Base-by-base conservation (phyloP, 2,113 vertebrate genomes). In the Cettia cetti region DNA sequence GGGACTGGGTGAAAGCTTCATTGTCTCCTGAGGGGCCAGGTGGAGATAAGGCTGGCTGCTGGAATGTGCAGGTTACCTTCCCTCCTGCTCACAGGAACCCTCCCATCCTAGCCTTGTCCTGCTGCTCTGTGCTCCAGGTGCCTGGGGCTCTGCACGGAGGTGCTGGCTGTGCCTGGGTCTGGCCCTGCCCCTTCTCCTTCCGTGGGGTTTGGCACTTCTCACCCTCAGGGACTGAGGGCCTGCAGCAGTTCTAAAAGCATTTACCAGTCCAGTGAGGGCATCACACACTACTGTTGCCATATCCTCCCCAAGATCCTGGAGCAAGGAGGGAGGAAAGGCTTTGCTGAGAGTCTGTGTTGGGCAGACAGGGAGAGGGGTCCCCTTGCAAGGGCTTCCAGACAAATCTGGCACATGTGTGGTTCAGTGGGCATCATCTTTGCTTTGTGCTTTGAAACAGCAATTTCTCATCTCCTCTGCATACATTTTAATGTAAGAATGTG, bases 231-330 rank as follows among this genome's bases (percentile, higher is more conserved):
- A 35, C 13, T 5, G 50, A 33, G 52, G 28, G 17, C 35, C 35
- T 52, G 78, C 42, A 33, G 57, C 3, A 4, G 23, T 27, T 57
- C 18, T 26, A 11, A 47, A 57, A 75, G 37, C 47, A 10, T 1
- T 63, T 45, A 28, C 8, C 15, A 13, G 33, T 8, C 70, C 76
- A 40, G 0, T 11, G 39, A 61, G 22, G 33, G 7, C 50, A 80
- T 35, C 33, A 42, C 23, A 1, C n/a, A 2, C 9, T 23, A 0
- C 1, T 27, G 11, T 3, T 76, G 40, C 16, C 6, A 0, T 20
- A 44, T 56, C 44, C 74, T 44, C n/a, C 44, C 50, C 60, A 15
- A 3, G 31, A 13, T 47, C 30, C 39, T 24, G 54, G 35, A 45
- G 11, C 0, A 5, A 40, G 39, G 63, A 66, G 31, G 35, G 50